Evolutionary conservation across 2,888 invertebrate species (phyloP), one percentile per base, ranked within the genome.

Genomic region (Glyphotaelius pellucidus): DNA sequence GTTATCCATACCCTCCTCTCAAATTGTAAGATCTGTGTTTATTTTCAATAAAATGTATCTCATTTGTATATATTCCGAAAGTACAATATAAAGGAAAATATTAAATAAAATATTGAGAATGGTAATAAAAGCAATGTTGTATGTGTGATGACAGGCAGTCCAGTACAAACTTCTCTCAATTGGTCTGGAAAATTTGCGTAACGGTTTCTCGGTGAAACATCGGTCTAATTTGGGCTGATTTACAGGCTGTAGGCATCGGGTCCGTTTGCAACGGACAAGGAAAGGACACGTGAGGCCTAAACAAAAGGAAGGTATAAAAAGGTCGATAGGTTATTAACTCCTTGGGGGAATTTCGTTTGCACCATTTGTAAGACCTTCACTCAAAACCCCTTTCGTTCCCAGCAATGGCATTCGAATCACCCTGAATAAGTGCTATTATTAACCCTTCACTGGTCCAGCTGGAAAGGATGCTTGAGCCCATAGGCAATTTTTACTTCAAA

Each of bases 331-430:
- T 80, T 89, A 80, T 89, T 89, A 89, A 80, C 79, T 89, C 80
- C 89, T 89, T 42, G 31, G 89, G 79, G 80, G 89, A 89, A 80
- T 89, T 89, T 80, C 25, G 80, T 89, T 80, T 89, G 89, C 80
- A 89, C 89, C 89, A 89, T 89, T 89, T 89, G 89, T 89, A 80
- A 80, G 42, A 30, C 80, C 89, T 89, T 89, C 89, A 89, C 80
- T 89, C 89, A 89, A 89, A 89, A 89, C 89, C 89, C 89, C 80
- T 89, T 89, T 25, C 25, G 15, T 35, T 30, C 67, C 52, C 80
- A 42, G 80, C 15, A 80, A 89, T 35, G 89, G 80, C 89, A 89
- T 38, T 89, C 38, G 89, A 80, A 89, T 80, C 80, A 80, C 38
- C 38, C 89, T 31, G 89, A 79, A 80, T 80, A 80, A 89, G 89